Conservation (phyloP, 1,140 invertebrate genomes). For the Xylocopa sonorina region DNA sequence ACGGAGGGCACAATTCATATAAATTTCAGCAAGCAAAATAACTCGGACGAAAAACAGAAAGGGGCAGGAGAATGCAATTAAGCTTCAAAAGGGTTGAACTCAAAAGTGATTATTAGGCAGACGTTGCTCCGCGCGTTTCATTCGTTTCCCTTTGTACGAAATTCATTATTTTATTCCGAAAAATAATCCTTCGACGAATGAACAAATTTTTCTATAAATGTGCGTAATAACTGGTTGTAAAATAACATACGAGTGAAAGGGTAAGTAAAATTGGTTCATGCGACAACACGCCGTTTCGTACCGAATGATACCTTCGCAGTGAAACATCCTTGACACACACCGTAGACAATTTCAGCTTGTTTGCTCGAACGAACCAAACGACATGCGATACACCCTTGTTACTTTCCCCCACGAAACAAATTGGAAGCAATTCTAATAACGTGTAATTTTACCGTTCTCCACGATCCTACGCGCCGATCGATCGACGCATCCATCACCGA, state of each 20-base stretch:
- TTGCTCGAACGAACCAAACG: background rate
- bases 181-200: too few species aligned
- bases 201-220: too few species aligned
- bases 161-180: too few species aligned
- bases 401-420: background rate
- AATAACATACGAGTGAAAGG: too few species aligned
- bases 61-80: background rate
- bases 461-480: too few species aligned
- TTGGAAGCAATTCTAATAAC: background rate
- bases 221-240: too few species aligned
- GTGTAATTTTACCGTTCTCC: background rate
- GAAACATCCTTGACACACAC: background rate
- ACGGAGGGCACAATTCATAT: background rate
- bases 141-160: too few species aligned
- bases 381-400: background rate
- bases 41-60: background rate
- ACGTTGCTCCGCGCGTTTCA: background rate
- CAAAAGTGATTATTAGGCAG: background rate
- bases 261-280: background rate
- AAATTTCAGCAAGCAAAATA: background rate
- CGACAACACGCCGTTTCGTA: background rate
- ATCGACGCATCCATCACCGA: background rate
- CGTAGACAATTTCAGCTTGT: background rate
- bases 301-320: too few species aligned
- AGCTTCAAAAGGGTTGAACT: background rate